Evolutionary conservation across 92 coral and sea anemone genomes (phyloP), one percentile per base, ranked within the genome.

Genomic region (Porites divaricata): DNA sequence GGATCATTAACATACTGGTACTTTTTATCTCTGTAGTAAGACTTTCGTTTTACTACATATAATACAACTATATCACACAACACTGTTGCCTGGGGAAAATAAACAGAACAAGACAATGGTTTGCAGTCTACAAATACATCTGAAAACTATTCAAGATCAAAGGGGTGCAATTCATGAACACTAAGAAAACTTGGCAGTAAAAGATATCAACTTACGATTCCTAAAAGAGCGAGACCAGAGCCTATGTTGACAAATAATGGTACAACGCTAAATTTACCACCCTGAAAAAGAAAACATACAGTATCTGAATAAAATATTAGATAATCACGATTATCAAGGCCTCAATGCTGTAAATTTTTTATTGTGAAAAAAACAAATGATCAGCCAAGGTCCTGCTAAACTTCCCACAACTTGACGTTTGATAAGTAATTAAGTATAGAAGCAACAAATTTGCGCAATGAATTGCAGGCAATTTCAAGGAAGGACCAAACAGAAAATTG

Each of bases 191-290:
- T 54, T 11, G 4, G 16, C 16, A 54, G 59, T 64, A 11, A 26
- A 77, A 53, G 11, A 11, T 9, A 45, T 41, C 49, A 56, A 83
- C 98, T 92, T 86, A 96, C 99, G 73, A 96, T 68, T 75, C 96
- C 93, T 45, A 96, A 94, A 28, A 96, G 96, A 59, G 99, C 99
- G 45, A 96, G 88, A 57, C 99, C 99, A 35, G 99, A 95, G 19
- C 99, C 99, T 74, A 96, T 25, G 86, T 96, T 96, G n/a, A 95
- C 87, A 78, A 96, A 87, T 20, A 96, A 75, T 11, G 99, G 99
- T 59, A 96, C 89, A 2, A 92, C 89, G 73, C 87, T 93, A 81
- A 96, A 96, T 75, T 91, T 90, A 57, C 96, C 99, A 87, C 94
- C 99, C 99, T 96, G 21, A 48, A 84, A 75, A n/a, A n/a, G 6